Base-by-base conservation (phyloP, 2,797 vertebrate genomes). In the Ctenochaetus hawaiiensis region DNA sequence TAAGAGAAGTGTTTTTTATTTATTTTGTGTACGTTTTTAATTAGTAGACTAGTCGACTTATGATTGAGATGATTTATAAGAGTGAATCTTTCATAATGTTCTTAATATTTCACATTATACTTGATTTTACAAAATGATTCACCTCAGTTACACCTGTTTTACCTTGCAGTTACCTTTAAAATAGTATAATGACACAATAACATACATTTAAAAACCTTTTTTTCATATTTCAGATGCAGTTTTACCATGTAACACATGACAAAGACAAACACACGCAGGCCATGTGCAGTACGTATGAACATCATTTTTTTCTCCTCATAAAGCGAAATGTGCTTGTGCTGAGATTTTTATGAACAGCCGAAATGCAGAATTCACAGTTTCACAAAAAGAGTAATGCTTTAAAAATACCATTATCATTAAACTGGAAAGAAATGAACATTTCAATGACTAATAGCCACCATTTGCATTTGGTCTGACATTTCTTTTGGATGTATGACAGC, bases 401-500 rank as follows among this genome's bases (percentile, higher is more conserved):
- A 30, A 53, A 80, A 80, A 82, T 43, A 45, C 54, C 62, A 67
- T 57, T 45, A 73, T 66, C 78, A 78, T 87, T 77, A 77, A 59
- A 68, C 39, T 52, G 58, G 20, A 48, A 67, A 53, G 39, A 81
- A 73, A 75, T 52, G 41, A 73, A 49, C 1, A 8, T 70, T 79
- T 81, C 60, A 44, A 7, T 86, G 80, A 79, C 60, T 82, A 87
- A 86, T 72, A 62, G 68, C 23, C 43, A 2, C 45, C 53, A 83
- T 86, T 85, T 81, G 81, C 73, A 79, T 84, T 75, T 26, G 58
- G 13, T 60, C 75, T 79, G 75, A 84, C 80, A 80, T 72, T 85
- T 82, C 75, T 62, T 81, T 65, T 82, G 76, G 78, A 79, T 60
- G 74, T 74, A 53, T 57, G 72, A 75, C 78, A 77, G 77, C 79